These are phyloP conservation scores for Myotis planiceps DNA, from an alignment of 2,797 vertebrate species.

Conservation along the genomic window DNA sequence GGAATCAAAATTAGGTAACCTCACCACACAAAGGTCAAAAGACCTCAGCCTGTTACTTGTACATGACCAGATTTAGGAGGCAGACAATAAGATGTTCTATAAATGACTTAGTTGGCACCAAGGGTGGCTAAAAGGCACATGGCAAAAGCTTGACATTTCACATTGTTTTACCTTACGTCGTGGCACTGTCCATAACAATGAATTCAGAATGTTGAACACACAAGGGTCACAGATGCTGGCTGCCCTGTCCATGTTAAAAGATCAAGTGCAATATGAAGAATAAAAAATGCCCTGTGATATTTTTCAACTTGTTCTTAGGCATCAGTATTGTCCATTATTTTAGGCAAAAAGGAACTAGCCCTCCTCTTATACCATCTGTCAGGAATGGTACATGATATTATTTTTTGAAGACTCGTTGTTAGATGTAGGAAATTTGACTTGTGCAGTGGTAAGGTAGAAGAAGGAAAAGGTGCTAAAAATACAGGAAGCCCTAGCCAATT, in stretches of 20 bases:
- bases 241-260: not conserved
- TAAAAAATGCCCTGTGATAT: not conserved
- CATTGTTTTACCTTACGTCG: slow-evolving; percentile 24
- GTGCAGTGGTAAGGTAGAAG: not conserved
- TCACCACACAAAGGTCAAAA: slow-evolving; percentile 52
- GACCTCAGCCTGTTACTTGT: slow-evolving; percentile 5
- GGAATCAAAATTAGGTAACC: slow-evolving; percentile 62
- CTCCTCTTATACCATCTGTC: not conserved
- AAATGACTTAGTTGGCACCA: slow-evolving; percentile 4
- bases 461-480: not conserved
- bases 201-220: not conserved
- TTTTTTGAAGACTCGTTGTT: not conserved
- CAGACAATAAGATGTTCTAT: not conserved
- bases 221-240: not conserved
- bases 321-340: not conserved
- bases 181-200: slow-evolving; percentile 35
- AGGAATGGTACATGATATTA: not conserved
- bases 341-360: not conserved
- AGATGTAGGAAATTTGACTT: not conserved
- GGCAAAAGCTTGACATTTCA: slow-evolving; percentile 28
- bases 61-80: not conserved
- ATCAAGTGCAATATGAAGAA: not conserved
- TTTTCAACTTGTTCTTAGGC: not conserved
- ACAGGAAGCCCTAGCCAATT: too few relatives aligned
- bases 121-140: not conserved